These are phyloP conservation scores for Regulus satrapa DNA, from an alignment of 2,113 vertebrate genomes.

Conservation along the genomic window DNA sequence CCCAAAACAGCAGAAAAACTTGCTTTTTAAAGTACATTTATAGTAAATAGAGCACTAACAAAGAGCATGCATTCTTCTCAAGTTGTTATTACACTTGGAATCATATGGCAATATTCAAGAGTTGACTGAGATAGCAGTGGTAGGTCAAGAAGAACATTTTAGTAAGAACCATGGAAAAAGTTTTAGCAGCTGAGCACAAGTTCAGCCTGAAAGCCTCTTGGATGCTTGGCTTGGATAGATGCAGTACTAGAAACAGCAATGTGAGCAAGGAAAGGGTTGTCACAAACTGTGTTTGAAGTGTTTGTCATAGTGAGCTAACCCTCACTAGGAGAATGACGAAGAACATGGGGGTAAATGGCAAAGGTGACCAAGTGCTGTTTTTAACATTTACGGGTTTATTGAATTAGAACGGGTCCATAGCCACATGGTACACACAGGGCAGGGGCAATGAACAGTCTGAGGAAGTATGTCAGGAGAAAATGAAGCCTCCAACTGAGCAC, in stretches of 20 bases:
- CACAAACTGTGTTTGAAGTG: fast-evolving
- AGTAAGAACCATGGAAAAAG: background rate
- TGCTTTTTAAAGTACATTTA: background rate
- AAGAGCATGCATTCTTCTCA: background rate
- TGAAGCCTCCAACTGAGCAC: background rate
- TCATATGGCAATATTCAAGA: background rate
- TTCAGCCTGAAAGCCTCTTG: background rate
- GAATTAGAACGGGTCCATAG: background rate
- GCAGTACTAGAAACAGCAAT: background rate
- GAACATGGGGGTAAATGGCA: background rate
- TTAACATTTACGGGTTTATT: background rate
- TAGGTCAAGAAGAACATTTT: background rate
- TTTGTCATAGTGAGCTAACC: background rate
- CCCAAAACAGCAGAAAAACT: background rate
- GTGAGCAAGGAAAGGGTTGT: background rate
- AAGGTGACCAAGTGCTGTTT: background rate
- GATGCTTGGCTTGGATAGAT: background rate
- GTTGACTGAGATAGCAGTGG: fast-evolving
- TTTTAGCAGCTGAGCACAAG: background rate
- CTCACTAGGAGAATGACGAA: background rate
- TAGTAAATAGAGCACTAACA: background rate
- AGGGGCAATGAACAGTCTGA: background rate
- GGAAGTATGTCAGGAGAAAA: background rate
- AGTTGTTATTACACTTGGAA: background rate
- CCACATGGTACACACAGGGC: background rate